Evolutionary conservation across 2,888 invertebrate genomes (phyloP).

Genomic region (Allygus modestus): DNA sequence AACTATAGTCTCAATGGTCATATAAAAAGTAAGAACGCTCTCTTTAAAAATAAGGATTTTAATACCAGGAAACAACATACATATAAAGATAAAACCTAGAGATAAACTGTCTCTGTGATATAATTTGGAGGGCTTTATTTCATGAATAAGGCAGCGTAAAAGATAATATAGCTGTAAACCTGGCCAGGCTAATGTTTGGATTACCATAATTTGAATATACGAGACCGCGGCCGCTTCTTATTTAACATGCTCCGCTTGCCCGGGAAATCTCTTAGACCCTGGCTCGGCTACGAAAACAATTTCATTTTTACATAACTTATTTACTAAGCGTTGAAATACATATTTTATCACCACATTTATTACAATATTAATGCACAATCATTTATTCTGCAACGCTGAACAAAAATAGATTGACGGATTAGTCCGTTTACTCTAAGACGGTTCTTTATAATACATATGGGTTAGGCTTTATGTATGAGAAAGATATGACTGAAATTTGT

Average conservation of each 20-base stretch:
- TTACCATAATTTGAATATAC: constrained; percentile 45
- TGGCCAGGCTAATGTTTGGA: constrained; percentile 37
- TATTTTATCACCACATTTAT: not conserved
- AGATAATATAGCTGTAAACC: constrained; percentile 45
- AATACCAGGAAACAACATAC: not conserved
- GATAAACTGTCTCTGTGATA: constrained; percentile 33
- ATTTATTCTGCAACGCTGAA: too few relatives aligned
- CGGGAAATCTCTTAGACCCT: constrained; percentile 41
- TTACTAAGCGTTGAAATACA: not conserved
- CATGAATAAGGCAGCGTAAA: constrained; percentile 43
- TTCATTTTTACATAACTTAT: constrained; percentile 34
- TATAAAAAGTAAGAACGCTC: too few relatives aligned
- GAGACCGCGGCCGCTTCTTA: constrained; percentile 28
- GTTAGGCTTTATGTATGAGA: too few relatives aligned
- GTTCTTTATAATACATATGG: too few relatives aligned
- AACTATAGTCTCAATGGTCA: too few relatives aligned
- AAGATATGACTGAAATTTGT: too few relatives aligned
- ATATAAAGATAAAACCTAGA: constrained; percentile 23
- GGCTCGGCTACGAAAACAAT: constrained; percentile 13
- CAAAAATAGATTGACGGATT: too few relatives aligned
- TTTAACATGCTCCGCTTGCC: constrained; percentile 30
- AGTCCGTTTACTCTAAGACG: too few relatives aligned
- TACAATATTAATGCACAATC: too few relatives aligned
- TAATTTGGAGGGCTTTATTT: constrained; percentile 43
- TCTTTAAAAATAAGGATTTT: too few relatives aligned